Evolutionary conservation across 2,113 vertebrate genomes (phyloP), one percentile per base, ranked within the genome.

Genomic region (Syrmaticus mikado): DNA sequence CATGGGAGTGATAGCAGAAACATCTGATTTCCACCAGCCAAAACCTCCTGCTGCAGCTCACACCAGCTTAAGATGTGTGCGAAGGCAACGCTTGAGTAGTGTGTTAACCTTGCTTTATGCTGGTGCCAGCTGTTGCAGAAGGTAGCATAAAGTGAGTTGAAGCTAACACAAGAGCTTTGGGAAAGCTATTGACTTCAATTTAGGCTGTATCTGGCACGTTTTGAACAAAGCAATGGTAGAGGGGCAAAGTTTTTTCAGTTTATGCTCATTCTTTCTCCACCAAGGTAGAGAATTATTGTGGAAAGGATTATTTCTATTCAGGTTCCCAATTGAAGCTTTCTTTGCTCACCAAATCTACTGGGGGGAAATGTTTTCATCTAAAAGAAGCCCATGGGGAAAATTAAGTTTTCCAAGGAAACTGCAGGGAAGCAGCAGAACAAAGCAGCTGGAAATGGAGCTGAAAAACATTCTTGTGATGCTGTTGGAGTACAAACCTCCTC

Each of bases 1-100:
- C 87, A 91, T 55, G 82, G 87, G 90, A 95, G 87, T 46, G 87
- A 88, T 80, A 95, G 55, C 75, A 85, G 85, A 90, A 95, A 82
- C 82, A 83, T 60, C 76, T 81, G 79, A 93, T 83, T 91, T 80
- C 60, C 55, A 90, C 12, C 85, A 67, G 46, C 45, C 90, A 77
- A 52, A 87, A 90, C 60, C 85, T 96, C 79, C 76, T 85, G 94
- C 90, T 87, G 79, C 87, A 96, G 82, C 82, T 43, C 65, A 58
- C 92, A 85, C 64, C 72, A 87, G 64, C 85, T 76, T 43, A 19
- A 87, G 73, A 73, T 50, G 50, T 87, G 76, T 64, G 85, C 60
- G 82, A 91, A 89, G 90, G 43, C 48, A 77, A 83, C 82, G 64
- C 90, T 87, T 94, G 0, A 77, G 32, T 38, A 74, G 71, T 50